These are phyloP conservation scores for Siniperca chuatsi DNA, from an alignment of 2,113 vertebrate genomes.

Conservation along the genomic window DNA sequence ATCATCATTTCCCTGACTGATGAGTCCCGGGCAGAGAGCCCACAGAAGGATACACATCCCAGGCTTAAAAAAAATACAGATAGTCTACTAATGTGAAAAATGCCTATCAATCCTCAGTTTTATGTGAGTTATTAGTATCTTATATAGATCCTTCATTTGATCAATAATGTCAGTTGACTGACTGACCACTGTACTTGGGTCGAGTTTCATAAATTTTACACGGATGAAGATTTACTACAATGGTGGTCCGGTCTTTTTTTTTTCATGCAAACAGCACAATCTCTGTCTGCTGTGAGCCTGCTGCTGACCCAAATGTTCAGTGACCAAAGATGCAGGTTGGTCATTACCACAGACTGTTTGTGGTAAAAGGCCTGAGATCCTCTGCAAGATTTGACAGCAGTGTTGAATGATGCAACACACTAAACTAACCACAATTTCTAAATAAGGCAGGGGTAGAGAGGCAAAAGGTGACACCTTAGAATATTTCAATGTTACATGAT, in stretches of 20 bases:
- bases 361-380: constrained; percentile 15
- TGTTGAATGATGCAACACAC: neutral
- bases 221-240: constrained; percentile 49
- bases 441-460: neutral
- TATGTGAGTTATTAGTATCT: constrained; percentile 54
- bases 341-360: constrained; percentile 7
- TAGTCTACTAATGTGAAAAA: constrained; percentile 70
- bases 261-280: neutral
- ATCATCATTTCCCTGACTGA: constrained; percentile 80
- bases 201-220: constrained; percentile 58
- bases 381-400: constrained; percentile 4
- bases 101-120: constrained; percentile 63
- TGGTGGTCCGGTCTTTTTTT: constrained; percentile 31
- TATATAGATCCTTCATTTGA: constrained; percentile 64
- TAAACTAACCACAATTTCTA: neutral
- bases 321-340: constrained; percentile 42
- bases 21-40: constrained; percentile 74
- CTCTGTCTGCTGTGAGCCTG: constrained; percentile 31
- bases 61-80: constrained; percentile 54
- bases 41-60: constrained; percentile 65
- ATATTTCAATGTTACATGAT: neutral
- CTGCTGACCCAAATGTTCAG: constrained; percentile 56
- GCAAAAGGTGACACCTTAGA: neutral
- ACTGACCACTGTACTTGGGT: constrained; percentile 46
- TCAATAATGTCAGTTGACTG: constrained; percentile 70